Base-by-base conservation (phyloP, 2,797 vertebrate genomes). In the Anolis apletophallus region DNA sequence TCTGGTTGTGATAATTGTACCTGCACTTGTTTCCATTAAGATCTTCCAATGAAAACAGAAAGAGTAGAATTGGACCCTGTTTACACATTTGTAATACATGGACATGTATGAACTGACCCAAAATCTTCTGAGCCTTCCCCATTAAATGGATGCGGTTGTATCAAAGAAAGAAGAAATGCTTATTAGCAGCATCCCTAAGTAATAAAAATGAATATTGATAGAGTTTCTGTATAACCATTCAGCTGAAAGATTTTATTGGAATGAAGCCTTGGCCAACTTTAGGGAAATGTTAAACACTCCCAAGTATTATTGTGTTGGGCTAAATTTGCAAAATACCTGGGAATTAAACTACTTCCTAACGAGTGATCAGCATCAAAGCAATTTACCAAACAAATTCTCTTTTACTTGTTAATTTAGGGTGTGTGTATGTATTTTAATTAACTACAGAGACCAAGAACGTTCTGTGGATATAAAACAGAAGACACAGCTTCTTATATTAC, bases 361-460 rank as follows among this genome's bases (percentile, higher is more conserved):
- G 85, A 86, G 90, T 85, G 73, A 91, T 88, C 88, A 90, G 83
- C 88, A 93, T 80, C 83, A 81, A 14, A 80, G 82, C 68, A 84
- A 91, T 93, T 91, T 90, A 89, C 59, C 85, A 88, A 91, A 79
- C 79, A 55, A 77, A 87, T 92, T 93, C 88, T 59, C 84, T 89
- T 92, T 88, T 93, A 91, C 86, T 84, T 69, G 29, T 80, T 84
- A 78, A 81, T 86, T 93, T 93, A 55, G 40, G 57, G 46, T 32
- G 75, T 21, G 79, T 54, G 71, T 78, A 17, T 69, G 11, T 69
- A 81, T 91, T 86, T 81, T 91, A 93, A 92, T 91, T 93, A 93
- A 94, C 91, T 89, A 92, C 26, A 88, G 92, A 91, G 91, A 95
- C 73, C 52, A 88, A 93, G 67, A 93, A 87, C 81, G 88, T 85